phyloP scores from a whole-genome alignment of 1,140 invertebrate genomes.

The Procambarus virginalis region DNA sequence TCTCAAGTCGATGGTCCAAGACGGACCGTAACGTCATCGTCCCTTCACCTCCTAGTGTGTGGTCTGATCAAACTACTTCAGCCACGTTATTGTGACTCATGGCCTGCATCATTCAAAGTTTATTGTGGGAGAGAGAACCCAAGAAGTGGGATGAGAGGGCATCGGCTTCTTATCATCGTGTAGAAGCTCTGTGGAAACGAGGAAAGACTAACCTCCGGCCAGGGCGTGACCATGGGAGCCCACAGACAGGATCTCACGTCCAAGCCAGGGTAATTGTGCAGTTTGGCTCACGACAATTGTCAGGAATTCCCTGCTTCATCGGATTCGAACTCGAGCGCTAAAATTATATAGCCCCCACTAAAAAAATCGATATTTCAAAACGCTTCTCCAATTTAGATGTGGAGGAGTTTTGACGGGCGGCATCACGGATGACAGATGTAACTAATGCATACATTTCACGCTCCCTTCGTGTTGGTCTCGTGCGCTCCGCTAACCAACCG shows the following conservation, averaged over 20 bases:
- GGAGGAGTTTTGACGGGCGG: neutral
- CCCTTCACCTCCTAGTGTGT: no score
- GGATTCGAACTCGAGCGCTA: neutral
- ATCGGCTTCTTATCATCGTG: no score
- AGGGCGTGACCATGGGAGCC: neutral
- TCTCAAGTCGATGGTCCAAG: no score
- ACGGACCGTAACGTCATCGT: no score
- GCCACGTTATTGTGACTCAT: no score
- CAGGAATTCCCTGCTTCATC: slow-evolving; percentile 29
- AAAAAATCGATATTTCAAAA: slow-evolving; percentile 17
- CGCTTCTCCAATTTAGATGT: slow-evolving; percentile 4
- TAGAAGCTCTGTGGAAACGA: no score
- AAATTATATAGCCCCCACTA: neutral
- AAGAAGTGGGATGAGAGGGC: no score
- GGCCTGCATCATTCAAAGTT: no score
- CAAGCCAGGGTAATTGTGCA: slow-evolving; percentile 15
- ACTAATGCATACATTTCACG: slow-evolving; percentile 48
- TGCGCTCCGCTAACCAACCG: slow-evolving; percentile 15
- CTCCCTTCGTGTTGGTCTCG: slow-evolving; percentile 6
- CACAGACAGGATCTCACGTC: slow-evolving; percentile 34
- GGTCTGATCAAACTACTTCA: no score
- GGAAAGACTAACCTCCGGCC: neutral
- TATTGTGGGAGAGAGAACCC: no score
- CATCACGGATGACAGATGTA: slow-evolving; percentile 13
- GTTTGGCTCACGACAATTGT: slow-evolving; percentile 31